Percentiles rank a stretch among this genome's conserved stretches.
Evolutionary conservation across 2,113 vertebrate species (phyloP).

Genomic region (Nasalis larvatus): DNA sequence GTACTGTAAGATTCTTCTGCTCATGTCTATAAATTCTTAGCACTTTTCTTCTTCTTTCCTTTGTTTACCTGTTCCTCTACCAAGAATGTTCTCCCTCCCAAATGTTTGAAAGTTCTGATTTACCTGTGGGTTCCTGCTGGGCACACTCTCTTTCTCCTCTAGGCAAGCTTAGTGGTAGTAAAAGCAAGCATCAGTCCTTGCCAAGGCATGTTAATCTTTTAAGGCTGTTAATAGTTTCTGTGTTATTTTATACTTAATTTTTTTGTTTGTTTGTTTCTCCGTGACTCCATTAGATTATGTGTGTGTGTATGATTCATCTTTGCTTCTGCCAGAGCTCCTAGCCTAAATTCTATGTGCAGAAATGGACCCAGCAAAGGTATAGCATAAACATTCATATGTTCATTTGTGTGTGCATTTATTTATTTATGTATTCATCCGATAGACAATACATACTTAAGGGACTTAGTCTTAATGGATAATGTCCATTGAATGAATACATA

Average conservation of each 20-base stretch:
- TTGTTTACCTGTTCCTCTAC: neutral
- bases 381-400: neutral
- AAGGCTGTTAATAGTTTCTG: slow-evolving; percentile 2
- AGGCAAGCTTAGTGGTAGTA: neutral
- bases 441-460: neutral
- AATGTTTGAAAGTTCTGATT: neutral
- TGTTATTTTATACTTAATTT: slow-evolving; percentile 25
- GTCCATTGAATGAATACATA: neutral
- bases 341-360: neutral
- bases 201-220: slow-evolving; percentile 9
- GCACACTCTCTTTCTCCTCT: neutral
- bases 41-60: neutral
- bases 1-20: neutral
- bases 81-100: neutral
- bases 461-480: neutral
- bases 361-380: neutral
- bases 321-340: neutral
- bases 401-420: neutral
- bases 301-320: neutral
- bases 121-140: neutral
- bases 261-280: neutral
- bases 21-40: neutral
- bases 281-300: neutral
- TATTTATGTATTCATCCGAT: neutral
- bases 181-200: neutral